Conservation (phyloP, 1,140 invertebrate genomes). For the Drosophila navojoa region DNA sequence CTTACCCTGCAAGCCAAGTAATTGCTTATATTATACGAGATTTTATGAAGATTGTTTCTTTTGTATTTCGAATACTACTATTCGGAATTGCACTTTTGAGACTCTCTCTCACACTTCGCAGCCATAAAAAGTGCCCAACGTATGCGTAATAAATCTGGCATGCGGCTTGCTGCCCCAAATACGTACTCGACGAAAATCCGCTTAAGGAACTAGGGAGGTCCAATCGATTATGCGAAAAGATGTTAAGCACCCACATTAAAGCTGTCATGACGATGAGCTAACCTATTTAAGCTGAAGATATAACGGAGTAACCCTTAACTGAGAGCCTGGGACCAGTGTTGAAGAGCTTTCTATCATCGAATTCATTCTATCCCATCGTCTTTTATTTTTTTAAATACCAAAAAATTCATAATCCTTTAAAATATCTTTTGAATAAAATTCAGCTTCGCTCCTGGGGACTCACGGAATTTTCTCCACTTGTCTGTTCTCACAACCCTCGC, state of each 20-base stretch:
- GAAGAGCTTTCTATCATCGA: no score
- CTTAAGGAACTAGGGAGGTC: slow-evolving; percentile 3
- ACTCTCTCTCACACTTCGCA: slow-evolving; percentile 39
- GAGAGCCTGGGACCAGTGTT: no score
- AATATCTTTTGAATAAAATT: no score
- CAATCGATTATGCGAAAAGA: not conserved
- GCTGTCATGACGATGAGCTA: no score
- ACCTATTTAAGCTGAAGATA: no score
- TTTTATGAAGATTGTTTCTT: slow-evolving; percentile 69
- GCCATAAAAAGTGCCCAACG: slow-evolving; percentile 48
- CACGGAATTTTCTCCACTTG: slow-evolving; percentile 4
- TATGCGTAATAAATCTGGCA: slow-evolving; percentile 37
- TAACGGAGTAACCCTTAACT: no score
- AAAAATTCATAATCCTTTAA: no score
- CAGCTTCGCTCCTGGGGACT: not conserved
- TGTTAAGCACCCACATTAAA: not conserved
- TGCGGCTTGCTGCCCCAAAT: not conserved
- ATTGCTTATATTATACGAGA: slow-evolving; percentile 68
- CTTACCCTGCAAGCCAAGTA: slow-evolving; percentile 35
- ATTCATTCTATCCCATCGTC: no score
- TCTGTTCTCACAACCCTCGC: slow-evolving; percentile 28
- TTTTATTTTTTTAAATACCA: no score
- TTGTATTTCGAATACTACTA: slow-evolving; percentile 28
- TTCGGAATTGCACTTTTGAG: slow-evolving; percentile 61
- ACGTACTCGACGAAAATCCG: not conserved